Evolutionary conservation across 2,888 invertebrate genomes (phyloP), one percentile per base, ranked within the genome.

Genomic region (Amblyjoppa proteus): DNA sequence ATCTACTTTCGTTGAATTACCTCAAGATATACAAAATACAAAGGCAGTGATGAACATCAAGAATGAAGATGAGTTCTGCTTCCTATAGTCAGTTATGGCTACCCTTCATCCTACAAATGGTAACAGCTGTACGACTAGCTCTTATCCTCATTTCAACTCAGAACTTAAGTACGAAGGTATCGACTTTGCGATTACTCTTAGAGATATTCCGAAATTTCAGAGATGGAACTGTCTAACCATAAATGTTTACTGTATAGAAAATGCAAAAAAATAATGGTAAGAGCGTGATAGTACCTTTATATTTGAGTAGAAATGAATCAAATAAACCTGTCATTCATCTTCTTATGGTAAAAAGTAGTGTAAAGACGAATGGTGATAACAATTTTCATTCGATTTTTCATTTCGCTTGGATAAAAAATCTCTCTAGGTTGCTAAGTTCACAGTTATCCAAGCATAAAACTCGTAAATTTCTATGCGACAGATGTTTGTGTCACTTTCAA

Each of bases 11-110:
- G 41, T 74, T 0, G 69, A 83, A 5, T 73, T 89, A 73, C 88
- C 88, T 4, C n/a, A 83, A n/a, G 69, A 69, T 25, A 88, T 89
- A 28, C 66, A 79, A 75, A 76, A 78, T n/a, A 88, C 87, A 68
- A 87, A 88, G 73, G 88, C 88, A 5, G 82, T 88, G 3, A 66
- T 89, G 0, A 90, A 90, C 70, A 84, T 90, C 7, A 84, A 86
- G 76, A 90, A 88, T 74, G 79, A 84, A 6, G 88, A 89, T 64
- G 2, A 83, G 9, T 85, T 70, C 41, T 90, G 88, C 77, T 89
- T 89, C 81, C 64, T 88, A 28, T 89, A 87, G 87, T 71, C 83
- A 49, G 73, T 89, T 3, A 70, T 86, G n/a, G 85, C 89, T 53
- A 88, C 88, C 9, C 79, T 89, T 25, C 56, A 86, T 77, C 85